These are phyloP conservation scores for Spisula subtruncata DNA, from an alignment of 2,888 invertebrate species.

Conservation along the genomic window DNA sequence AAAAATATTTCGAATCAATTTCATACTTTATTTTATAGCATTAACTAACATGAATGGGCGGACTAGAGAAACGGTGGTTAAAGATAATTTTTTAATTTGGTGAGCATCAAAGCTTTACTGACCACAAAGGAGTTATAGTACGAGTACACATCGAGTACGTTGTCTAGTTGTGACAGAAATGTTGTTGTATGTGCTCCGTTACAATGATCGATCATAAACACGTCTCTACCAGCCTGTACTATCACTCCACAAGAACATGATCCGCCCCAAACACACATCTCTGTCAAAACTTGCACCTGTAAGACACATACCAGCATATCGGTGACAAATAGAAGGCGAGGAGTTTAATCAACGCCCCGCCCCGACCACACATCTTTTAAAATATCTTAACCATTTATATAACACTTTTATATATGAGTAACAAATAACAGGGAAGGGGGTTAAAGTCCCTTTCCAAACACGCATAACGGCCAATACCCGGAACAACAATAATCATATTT, in stretches of 20 bases:
- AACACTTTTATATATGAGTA: no score
- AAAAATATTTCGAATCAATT: no score
- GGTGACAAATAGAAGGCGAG: no score
- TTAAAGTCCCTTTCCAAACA: no score
- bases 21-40: no score
- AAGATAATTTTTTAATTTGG: not conserved
- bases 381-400: no score
- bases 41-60: no score
- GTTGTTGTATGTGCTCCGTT: not conserved
- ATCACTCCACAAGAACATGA: not conserved
- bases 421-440: no score
- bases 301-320: not conserved
- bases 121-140: not conserved
- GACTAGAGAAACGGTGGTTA: not conserved
- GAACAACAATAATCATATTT: no score
- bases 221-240: not conserved
- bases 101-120: not conserved
- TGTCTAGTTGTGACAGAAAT: not conserved
- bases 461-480: no score
- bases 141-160: not conserved
- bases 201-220: not conserved
- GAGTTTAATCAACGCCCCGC: no score
- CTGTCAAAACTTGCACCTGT: not conserved
- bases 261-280: not conserved
- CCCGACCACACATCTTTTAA: no score